A percentile compares a stretch with the other conserved stretches of the same genome.
Conservation (phyloP, 2,797 vertebrate genomes). For the Mastacembelus armatus region DNA sequence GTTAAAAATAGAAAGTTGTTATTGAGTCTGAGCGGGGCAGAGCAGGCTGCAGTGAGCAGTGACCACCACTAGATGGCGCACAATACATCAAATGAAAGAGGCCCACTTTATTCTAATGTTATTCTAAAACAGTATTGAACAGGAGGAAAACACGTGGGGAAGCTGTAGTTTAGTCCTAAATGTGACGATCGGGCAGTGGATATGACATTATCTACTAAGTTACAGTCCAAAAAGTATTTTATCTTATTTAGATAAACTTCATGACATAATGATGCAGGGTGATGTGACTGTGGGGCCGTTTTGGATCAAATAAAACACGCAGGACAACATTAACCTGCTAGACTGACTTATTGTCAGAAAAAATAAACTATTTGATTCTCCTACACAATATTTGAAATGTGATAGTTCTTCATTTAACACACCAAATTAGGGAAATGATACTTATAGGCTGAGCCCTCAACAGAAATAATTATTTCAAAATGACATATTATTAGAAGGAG, state of each 20-base stretch:
- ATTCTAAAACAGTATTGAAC: neutral
- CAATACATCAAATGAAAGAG: slow-evolving; percentile 25
- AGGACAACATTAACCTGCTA: neutral
- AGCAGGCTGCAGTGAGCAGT: slow-evolving; percentile 19
- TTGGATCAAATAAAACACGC: slow-evolving; percentile 3
- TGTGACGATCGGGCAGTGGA: neutral
- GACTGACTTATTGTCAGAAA: too few relatives aligned
- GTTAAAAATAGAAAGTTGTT: neutral
- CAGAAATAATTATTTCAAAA: too few relatives aligned
- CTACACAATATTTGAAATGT: neutral
- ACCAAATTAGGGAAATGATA: neutral
- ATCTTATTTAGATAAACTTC: slow-evolving; percentile 5
- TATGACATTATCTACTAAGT: neutral
- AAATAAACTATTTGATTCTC: neutral
- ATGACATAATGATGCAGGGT: neutral
- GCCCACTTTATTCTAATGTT: neutral
- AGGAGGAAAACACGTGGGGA: too few relatives aligned
- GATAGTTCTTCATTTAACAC: neutral
- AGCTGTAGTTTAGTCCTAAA: neutral
- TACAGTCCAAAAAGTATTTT: neutral
- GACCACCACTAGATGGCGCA: slow-evolving; percentile 63
- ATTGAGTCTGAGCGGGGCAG: neutral
- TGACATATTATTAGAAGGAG: too few relatives aligned
- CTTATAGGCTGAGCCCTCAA: too few relatives aligned
- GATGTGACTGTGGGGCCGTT: neutral